Base-by-base conservation (phyloP, 2,797 vertebrate genomes). In the Gallinago nigripennis region DNA sequence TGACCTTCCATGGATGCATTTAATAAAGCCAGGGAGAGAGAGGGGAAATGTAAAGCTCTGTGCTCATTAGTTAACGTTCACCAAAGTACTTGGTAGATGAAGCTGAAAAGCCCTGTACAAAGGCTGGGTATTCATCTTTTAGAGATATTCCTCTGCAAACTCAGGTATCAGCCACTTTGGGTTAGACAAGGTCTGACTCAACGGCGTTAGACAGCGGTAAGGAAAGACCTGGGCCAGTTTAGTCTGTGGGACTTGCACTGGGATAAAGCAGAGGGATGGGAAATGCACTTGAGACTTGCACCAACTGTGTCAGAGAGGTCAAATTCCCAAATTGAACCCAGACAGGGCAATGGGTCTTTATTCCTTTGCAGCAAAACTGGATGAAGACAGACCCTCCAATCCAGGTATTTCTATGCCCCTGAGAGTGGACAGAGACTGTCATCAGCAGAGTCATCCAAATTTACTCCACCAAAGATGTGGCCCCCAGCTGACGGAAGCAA, bases 381-480 rank as follows among this genome's bases (percentile, higher is more conserved):
- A 31, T 11, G 10, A 21, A 81, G 23, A 37, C 80, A 68, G 46
- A 5, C 10, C 9, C 33, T 69, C 39, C 60, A 18, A 23, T 1
- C 30, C 60, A 8, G 24, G 53, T 4, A 2, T 28, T 48, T 11
- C 73, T 61, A 6, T 19, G 11, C 4, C 43, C 31, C 56, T 33
- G 45, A 1, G 41, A 41, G 33, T 0, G 35, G 51, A 45, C 3
- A 21, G 30, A 46, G 30, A 31, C 45, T 12, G 28, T 16, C 58
- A 8, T 8, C 77, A 12, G 24, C 1, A 6, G 18, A 28, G 7
- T 11, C 19, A 0, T 8, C 4, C 1, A 0, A 56, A 64, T 86
- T 80, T 17, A 11, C 41, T 10, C 19, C 71, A 19, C 0, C 0
- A 1, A 30, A 24, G 54, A 56, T 0, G 0, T 13, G 66, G 35